Evolutionary conservation across 2,797 vertebrate species (phyloP).

Genomic region (Xyrichtys novacula): DNA sequence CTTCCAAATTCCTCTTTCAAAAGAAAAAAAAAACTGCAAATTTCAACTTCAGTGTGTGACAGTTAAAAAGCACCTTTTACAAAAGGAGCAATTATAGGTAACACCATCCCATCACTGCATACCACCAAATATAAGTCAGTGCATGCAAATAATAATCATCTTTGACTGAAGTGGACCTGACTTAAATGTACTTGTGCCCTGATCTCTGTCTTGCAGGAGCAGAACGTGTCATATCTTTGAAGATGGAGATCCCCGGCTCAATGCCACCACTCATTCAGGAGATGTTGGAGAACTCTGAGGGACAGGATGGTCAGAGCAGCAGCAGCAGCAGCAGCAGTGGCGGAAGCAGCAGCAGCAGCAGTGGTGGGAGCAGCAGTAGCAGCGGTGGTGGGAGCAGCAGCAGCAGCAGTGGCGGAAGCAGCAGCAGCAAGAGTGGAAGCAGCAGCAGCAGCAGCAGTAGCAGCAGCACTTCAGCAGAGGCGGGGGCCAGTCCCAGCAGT

Average conservation of each 20-base stretch:
- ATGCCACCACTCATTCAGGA: constrained; percentile 99
- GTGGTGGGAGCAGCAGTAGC: constrained; percentile 47
- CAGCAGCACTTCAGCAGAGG: constrained; percentile 36
- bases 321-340: constrained; percentile 37
- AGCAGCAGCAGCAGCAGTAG: constrained; percentile 57
- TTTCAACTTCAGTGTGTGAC: too few species aligned
- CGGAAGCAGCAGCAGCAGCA: constrained; percentile 46
- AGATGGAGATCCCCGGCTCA: constrained; percentile 98
- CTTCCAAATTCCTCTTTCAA: too few species aligned
- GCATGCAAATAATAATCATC: too few species aligned
- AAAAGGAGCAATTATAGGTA: too few species aligned
- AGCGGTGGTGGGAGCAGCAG: neutral
- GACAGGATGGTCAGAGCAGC: constrained; percentile 89
- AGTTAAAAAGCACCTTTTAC: too few species aligned
- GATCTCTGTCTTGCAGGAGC: constrained; percentile 84
- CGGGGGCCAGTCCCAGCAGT: constrained; percentile 19
- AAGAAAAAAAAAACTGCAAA: too few species aligned
- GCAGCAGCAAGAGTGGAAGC: too few species aligned
- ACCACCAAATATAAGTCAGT: too few species aligned
- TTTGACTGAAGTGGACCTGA: too few species aligned
- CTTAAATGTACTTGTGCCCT: neutral
- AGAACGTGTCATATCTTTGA: constrained; percentile 97
- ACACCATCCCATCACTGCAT: too few species aligned
- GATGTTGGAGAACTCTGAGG: constrained; percentile 98
- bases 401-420: neutral